Base-by-base conservation (phyloP, 2,113 vertebrate genomes). In the Bujurquina vittata region DNA sequence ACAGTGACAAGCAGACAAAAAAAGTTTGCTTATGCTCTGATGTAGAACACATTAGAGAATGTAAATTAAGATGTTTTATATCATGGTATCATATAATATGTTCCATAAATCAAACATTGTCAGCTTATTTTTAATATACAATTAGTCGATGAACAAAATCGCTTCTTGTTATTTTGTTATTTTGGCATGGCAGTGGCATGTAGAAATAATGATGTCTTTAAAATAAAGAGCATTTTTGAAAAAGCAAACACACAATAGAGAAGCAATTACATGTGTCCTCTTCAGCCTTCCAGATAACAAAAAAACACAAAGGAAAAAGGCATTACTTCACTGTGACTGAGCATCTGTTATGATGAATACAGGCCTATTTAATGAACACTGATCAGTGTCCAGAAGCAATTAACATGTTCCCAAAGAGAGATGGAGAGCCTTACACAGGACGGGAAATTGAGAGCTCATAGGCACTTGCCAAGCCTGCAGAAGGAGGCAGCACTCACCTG, bases 361-460 rank as follows among this genome's bases (percentile, higher is more conserved):
- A 72, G 60, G 79, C 87, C 77, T 79, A 58, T 87, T 85, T 90
- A 89, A 91, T 85, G 83, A 90, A 88, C 87, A 92, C 81, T 88
- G 92, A 93, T 91, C 88, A 54, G 77, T 87, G 91, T 93, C 93
- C 92, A 92, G 87, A 83, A 89, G 88, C 93, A 94, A 94, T 94
- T 94, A 94, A 80, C 87, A 87, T 84, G 73, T 88, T 91, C 65
- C 77, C 54, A 75, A 49, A 62, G 80, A 81, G 75, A 79, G 73
- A 80, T 15, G 23, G 57, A 49, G 76, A 84, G 37, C 43, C 54
- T 78, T 54, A 77, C 82, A 88, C 89, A 89, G 78, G 60, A 75
- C 22, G 62, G 55, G 46, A 74, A 72, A 81, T 54, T 15, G 74
- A 75, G 58, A 63, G 59, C 83, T 84, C 33, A 20, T 4, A 55